phyloP scores from a whole-genome alignment of 2,888 invertebrate genomes.

The Eustalomyia histrio region DNA sequence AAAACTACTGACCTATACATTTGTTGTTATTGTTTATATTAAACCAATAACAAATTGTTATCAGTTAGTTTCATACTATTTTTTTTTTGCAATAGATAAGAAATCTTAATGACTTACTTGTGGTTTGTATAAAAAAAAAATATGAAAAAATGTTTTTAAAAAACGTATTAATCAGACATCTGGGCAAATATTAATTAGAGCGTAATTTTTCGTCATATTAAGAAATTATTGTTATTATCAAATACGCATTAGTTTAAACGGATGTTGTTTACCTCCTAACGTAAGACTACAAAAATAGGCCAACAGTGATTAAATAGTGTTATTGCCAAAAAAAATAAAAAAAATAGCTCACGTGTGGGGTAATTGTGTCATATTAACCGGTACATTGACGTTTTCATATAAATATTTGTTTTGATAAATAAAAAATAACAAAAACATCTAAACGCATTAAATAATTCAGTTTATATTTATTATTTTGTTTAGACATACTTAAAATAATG shows the following conservation, averaged over 20 bases:
- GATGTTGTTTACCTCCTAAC: conserved; percentile 11
- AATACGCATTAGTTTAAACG: conserved; percentile 59
- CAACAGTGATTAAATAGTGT: conserved; percentile 1
- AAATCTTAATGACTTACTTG: conserved; percentile 51
- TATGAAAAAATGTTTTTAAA: neutral
- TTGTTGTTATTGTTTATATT: conserved; percentile 24
- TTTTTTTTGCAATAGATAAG: conserved; percentile 38
- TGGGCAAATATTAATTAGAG: conserved; percentile 56
- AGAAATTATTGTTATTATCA: conserved; percentile 35
- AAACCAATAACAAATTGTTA: conserved; percentile 15
- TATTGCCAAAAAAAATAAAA: neutral
- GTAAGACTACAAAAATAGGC: neutral
- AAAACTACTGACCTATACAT: conserved; percentile 54
- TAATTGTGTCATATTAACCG: no score
- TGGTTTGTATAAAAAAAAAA: conserved; percentile 38
- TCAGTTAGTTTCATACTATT: conserved; percentile 20
- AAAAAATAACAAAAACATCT: no score
- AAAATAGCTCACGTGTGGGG: no score
- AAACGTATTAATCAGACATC: conserved; percentile 57
- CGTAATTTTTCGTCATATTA: conserved; percentile 61
- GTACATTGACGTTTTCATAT: no score
- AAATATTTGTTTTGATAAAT: no score
- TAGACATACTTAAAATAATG: no score
- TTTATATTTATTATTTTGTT: no score
- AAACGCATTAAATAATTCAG: no score